Evolutionary conservation across 1,140 invertebrate genomes (phyloP).

Genomic region (Paraescarpia echinospica): DNA sequence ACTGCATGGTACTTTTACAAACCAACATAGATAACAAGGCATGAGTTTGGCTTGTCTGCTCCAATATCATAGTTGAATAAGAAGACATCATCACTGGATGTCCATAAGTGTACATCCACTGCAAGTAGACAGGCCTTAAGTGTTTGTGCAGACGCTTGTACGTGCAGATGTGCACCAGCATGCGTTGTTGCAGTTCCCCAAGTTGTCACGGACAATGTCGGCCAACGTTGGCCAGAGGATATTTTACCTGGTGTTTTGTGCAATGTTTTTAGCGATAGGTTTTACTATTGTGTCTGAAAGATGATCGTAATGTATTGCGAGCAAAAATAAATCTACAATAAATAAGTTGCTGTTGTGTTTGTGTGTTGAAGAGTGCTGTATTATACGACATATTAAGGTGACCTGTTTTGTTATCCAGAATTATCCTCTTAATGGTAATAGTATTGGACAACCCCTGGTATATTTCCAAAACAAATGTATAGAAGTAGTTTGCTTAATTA

Average conservation of each 20-base stretch:
- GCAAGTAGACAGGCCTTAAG: no score
- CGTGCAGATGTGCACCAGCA: neutral
- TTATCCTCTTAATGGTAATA: no score
- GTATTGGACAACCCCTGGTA: no score
- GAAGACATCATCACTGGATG: neutral
- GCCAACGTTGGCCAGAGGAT: neutral
- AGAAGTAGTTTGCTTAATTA: no score
- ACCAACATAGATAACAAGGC: neutral
- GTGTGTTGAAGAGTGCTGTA: no score
- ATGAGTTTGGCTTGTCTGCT: neutral
- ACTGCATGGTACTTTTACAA: neutral
- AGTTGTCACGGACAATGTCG: neutral
- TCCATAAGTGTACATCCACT: neutral
- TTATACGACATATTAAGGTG: no score
- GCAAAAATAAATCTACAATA: neutral
- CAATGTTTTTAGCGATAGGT: conserved; percentile 1
- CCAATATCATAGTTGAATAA: neutral
- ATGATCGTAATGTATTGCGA: conserved; percentile 5
- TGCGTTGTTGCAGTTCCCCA: neutral
- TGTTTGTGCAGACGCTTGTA: neutral
- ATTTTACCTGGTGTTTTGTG: conserved; percentile 5
- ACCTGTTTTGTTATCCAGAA: no score
- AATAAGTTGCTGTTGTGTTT: neutral
- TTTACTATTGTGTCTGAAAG: neutral
- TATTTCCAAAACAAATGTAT: no score